phyloP scores from a whole-genome alignment of 1,140 invertebrate species.

The Calliopsis andreniformis region DNA sequence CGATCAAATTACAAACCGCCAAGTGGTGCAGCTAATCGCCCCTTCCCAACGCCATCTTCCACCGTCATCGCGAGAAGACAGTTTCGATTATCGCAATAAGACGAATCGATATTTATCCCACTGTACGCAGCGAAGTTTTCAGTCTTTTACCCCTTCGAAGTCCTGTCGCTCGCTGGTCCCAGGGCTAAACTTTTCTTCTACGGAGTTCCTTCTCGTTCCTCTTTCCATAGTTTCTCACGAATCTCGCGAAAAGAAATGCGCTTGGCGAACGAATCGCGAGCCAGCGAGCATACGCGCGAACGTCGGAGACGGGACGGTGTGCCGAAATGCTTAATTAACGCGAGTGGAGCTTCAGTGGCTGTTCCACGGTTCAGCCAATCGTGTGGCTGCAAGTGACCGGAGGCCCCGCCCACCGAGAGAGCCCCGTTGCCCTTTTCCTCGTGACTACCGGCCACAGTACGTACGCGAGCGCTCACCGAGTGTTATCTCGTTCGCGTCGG shows the following conservation, averaged over 20 bases:
- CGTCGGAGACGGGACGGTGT: slow-evolving; percentile 65
- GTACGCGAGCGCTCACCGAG: slow-evolving; percentile 76
- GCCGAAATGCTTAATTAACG: slow-evolving; percentile 77
- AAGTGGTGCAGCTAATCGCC: not conserved
- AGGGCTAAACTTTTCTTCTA: not conserved
- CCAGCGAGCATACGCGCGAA: slow-evolving; percentile 49
- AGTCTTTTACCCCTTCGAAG: too few species aligned
- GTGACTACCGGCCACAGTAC: slow-evolving; percentile 78
- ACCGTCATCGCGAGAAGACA: too few species aligned
- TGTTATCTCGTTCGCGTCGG: slow-evolving; percentile 58
- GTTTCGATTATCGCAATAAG: not conserved
- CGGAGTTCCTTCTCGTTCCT: not conserved
- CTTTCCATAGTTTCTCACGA: slow-evolving; percentile 5
- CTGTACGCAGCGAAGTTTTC: not conserved
- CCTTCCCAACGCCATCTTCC: not conserved
- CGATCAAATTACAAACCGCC: slow-evolving; percentile 4
- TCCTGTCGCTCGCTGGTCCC: not conserved
- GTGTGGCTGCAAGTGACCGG: slow-evolving; percentile 32
- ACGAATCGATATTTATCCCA: not conserved
- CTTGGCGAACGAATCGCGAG: slow-evolving; percentile 44
- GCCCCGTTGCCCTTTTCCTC: slow-evolving; percentile 78
- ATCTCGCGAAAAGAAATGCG: slow-evolving; percentile 25
- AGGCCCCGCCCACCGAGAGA: slow-evolving; percentile 68
- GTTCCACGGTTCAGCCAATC: slow-evolving; percentile 67
- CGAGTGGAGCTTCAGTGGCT: slow-evolving; percentile 70